Conservation (phyloP, 1,140 invertebrate genomes). For the Tetragonula clypearis region DNA sequence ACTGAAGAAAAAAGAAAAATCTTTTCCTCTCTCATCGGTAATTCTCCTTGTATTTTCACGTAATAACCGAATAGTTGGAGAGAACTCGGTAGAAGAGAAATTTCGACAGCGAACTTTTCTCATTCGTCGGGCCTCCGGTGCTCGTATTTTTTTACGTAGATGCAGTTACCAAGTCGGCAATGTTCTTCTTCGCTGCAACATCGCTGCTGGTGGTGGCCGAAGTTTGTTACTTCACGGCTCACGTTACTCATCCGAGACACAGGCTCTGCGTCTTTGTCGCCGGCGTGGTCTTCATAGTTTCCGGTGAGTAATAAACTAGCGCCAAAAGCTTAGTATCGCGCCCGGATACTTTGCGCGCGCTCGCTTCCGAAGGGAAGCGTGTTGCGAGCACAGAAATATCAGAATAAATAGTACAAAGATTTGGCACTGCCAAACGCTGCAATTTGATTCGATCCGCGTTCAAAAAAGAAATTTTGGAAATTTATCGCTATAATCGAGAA, state of each 20-base stretch:
- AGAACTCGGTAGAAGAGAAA: background rate
- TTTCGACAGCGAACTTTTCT: constrained; percentile 17
- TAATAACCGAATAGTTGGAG: background rate
- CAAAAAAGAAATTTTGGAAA: background rate
- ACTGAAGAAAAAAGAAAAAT: too few relatives aligned
- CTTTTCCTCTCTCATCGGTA: background rate
- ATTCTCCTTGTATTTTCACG: background rate
- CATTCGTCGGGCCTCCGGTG: constrained; percentile 25
- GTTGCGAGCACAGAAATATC: background rate
- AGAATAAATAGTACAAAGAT: background rate
- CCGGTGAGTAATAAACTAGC: constrained; percentile 65
- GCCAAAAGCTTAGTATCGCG: background rate
- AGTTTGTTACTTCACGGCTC: constrained; percentile 85
- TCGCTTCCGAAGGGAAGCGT: background rate
- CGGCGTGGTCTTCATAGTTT: constrained; percentile 84
- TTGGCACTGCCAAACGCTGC: too few relatives aligned
- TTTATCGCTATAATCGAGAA: background rate
- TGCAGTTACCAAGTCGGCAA: constrained; percentile 86
- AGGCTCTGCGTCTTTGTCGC: constrained; percentile 85
- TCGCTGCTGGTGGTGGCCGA: constrained; percentile 85
- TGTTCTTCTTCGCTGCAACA: constrained; percentile 85
- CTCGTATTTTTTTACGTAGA: constrained; percentile 80
- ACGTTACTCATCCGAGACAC: constrained; percentile 81
- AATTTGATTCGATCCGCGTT: background rate
- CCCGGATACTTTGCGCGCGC: background rate